These are phyloP conservation scores for Sebastes hopkinsi DNA, from an alignment of 2,797 vertebrate species.

Conservation along the genomic window DNA sequence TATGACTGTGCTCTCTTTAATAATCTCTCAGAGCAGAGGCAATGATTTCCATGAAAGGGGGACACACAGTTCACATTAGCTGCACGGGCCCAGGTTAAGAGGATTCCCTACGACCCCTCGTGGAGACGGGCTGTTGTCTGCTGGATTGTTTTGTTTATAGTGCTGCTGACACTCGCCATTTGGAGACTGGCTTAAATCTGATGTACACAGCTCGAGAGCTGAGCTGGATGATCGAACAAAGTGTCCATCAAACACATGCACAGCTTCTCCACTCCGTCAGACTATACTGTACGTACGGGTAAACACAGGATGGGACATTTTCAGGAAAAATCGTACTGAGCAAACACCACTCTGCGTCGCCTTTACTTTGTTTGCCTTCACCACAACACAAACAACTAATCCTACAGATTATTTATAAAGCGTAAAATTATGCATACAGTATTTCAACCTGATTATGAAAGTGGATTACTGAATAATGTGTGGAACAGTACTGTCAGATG, in stretches of 20 bases:
- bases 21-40: slow-evolving; percentile 70
- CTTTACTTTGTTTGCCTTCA: background rate
- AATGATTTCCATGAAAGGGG: slow-evolving; percentile 60
- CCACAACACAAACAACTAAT: background rate
- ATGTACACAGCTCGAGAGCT: slow-evolving; percentile 36
- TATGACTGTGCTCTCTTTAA: slow-evolving; percentile 44
- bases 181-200: slow-evolving; percentile 52
- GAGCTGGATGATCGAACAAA: slow-evolving; percentile 48
- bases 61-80: slow-evolving; percentile 52
- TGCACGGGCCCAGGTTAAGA: slow-evolving; percentile 63
- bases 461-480: background rate
- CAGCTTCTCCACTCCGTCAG: slow-evolving; percentile 15
- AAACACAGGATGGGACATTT: background rate
- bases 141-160: slow-evolving; percentile 39
- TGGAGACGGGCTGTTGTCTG: background rate
- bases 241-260: slow-evolving; percentile 38
- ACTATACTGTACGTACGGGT: background rate
- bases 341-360: background rate
- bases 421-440: background rate
- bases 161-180: slow-evolving; percentile 44
- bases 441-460: background rate
- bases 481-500: background rate
- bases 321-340: background rate
- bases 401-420: background rate
- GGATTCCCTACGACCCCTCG: slow-evolving; percentile 59